phyloP scores from a whole-genome alignment of 2,888 invertebrate species.

The Cantharis rustica region DNA sequence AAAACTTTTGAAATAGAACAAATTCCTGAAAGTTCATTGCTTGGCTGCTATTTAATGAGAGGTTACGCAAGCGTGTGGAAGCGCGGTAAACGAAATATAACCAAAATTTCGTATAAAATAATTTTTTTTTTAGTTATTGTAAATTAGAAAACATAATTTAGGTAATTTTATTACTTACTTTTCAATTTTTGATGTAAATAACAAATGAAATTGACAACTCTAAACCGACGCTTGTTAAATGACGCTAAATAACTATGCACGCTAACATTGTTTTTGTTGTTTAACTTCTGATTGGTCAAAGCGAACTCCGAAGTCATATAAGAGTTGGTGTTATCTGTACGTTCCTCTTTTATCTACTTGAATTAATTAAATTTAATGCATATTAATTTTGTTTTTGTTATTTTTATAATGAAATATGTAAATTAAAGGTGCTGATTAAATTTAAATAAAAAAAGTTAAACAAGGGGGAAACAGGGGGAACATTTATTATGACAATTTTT shows the following conservation, averaged over 20 bases:
- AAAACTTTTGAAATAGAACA: background rate
- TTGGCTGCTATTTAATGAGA: constrained; percentile 6
- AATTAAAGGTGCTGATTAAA: background rate
- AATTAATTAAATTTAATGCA: background rate
- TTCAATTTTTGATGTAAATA: background rate
- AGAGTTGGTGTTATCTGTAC: background rate
- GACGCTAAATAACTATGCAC: constrained; percentile 30
- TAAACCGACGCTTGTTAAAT: constrained; percentile 25
- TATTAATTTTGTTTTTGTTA: background rate
- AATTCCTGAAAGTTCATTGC: background rate
- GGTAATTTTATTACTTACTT: constrained; percentile 4
- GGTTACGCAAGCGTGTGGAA: constrained; percentile 21
- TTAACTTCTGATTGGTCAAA: constrained; percentile 5
- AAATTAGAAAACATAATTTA: background rate
- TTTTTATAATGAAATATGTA: background rate
- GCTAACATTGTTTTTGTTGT: constrained; percentile 33
- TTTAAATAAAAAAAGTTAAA: background rate
- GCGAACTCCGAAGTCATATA: background rate
- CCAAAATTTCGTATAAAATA: background rate
- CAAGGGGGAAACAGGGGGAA: background rate
- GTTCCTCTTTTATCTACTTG: background rate
- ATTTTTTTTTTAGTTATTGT: background rate
- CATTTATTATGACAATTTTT: background rate
- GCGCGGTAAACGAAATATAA: constrained; percentile 15
- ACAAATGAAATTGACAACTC: background rate